A percentile compares a stretch with the other conserved stretches of the same genome.
These are phyloP conservation scores for Arrhopalites spinosus DNA, from an alignment of 2,888 invertebrate species.

Conservation along the genomic window DNA sequence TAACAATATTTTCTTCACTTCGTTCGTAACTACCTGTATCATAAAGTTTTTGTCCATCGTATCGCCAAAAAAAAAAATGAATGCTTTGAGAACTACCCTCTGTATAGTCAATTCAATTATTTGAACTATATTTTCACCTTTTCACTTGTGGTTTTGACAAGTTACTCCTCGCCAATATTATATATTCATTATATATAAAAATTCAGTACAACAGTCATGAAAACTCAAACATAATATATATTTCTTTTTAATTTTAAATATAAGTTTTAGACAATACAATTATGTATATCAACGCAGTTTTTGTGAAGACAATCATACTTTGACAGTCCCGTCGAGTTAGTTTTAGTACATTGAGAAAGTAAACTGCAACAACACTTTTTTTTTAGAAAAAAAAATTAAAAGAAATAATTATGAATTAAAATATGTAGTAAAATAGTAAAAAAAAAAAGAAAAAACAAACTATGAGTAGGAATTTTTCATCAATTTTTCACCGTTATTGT, in stretches of 20 bases:
- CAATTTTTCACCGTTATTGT: conserved; percentile 4
- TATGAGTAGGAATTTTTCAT: neutral
- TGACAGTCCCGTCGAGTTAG: neutral
- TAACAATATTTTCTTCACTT: conserved; percentile 30
- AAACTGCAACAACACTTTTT: neutral
- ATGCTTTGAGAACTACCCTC: neutral
- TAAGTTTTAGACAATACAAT: neutral
- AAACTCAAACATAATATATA: neutral
- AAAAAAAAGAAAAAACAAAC: neutral
- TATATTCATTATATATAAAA: neutral
- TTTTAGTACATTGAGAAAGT: too few species aligned
- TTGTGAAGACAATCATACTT: neutral
- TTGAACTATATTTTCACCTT: neutral
- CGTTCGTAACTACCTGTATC: neutral
- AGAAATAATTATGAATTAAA: neutral
- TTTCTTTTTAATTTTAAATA: neutral
- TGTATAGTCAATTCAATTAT: neutral
- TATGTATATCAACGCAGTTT: neutral
- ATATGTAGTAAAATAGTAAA: neutral
- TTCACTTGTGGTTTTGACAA: neutral
- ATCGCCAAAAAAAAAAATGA: neutral
- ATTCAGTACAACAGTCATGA: neutral
- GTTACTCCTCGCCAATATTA: neutral
- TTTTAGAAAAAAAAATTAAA: neutral
- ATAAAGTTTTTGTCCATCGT: neutral